Evolutionary conservation across 2,113 vertebrate genomes (phyloP).

Genomic region (Lycaon pictus): DNA sequence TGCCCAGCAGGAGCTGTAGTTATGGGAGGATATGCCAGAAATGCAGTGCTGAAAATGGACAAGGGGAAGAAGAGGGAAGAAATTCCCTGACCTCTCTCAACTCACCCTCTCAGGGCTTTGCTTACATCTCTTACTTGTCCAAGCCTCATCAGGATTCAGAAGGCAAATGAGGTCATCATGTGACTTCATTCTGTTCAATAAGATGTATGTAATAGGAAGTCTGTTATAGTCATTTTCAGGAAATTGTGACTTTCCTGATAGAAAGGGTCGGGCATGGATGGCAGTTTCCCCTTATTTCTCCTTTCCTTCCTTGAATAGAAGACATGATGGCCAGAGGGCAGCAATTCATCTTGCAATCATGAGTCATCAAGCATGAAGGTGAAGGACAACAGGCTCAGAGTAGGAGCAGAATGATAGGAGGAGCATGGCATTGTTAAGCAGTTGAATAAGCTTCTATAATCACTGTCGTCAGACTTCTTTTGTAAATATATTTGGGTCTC

Average conservation of each 20-base stretch:
- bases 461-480: background rate
- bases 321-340: background rate
- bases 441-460: background rate
- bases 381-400: background rate
- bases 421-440: background rate
- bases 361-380: background rate
- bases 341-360: background rate
- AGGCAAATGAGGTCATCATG: background rate
- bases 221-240: background rate
- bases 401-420: background rate
- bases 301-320: background rate
- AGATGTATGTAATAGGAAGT: background rate
- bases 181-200: background rate
- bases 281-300: background rate
- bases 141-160: background rate
- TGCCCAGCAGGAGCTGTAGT: too few relatives aligned
- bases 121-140: background rate
- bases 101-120: background rate
- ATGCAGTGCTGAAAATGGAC: background rate
- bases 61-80: background rate
- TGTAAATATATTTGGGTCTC: background rate
- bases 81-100: background rate
- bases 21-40: too few relatives aligned
- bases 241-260: background rate
- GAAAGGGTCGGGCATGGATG: background rate